phyloP scores from a whole-genome alignment of 2,797 vertebrate genomes.

The Otolemur crassicaudatus region DNA sequence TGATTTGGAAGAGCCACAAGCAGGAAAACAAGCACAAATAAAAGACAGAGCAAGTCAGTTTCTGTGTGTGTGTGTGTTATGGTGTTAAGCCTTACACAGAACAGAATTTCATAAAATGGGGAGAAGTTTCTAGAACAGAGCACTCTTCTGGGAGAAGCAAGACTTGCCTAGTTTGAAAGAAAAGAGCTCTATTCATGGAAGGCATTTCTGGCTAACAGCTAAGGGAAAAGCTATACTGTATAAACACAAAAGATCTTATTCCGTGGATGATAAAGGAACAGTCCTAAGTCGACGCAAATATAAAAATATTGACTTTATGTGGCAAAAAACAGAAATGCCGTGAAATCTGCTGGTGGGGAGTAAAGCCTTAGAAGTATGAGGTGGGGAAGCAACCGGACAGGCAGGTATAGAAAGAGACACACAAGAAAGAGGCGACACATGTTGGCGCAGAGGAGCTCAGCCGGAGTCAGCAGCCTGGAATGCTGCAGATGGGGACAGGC shows the following conservation, averaged over 20 bases:
- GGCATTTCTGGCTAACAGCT: not conserved
- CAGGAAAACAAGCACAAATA: not conserved
- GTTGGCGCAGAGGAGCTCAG: not conserved
- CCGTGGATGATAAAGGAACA: not conserved
- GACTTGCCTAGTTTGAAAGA: not conserved
- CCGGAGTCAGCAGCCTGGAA: not conserved
- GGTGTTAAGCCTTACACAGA: not conserved
- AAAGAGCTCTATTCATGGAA: not conserved
- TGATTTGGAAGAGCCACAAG: not conserved
- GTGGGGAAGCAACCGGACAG: not conserved
- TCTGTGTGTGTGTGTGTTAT: not conserved
- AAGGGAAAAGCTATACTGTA: not conserved
- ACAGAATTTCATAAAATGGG: not conserved
- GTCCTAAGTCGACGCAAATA: not conserved
- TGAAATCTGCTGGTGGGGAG: not conserved
- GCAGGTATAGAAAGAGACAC: not conserved
- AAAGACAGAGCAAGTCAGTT: not conserved
- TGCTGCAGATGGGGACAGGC: rapidly evolving
- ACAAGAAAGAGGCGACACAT: not conserved
- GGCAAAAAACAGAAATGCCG: not conserved
- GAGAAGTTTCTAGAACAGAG: not conserved
- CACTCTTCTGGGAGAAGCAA: not conserved
- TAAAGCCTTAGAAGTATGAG: not conserved
- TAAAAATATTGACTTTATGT: not conserved
- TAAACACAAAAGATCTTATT: not conserved